Percentiles rank a stretch among this genome's conserved stretches.
These are phyloP conservation scores for Pampus argenteus DNA, from an alignment of 2,797 vertebrate species.

Conservation along the genomic window DNA sequence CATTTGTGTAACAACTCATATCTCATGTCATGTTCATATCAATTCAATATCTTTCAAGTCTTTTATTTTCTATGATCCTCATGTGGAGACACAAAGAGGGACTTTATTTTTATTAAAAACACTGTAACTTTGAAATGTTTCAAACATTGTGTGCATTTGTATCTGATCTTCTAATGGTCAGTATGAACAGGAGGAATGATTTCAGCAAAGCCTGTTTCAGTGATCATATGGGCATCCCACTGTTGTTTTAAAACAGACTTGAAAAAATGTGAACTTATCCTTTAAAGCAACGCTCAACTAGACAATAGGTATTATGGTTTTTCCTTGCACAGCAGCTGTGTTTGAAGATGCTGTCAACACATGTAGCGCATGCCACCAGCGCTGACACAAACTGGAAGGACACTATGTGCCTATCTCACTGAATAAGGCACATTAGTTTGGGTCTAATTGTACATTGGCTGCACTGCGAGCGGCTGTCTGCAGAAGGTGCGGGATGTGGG, in stretches of 20 bases:
- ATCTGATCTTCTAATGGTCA: too few relatives aligned
- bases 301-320: background rate
- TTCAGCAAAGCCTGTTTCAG: too few relatives aligned
- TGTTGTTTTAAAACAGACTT: too few relatives aligned
- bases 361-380: background rate
- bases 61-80: background rate
- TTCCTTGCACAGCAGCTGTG: background rate
- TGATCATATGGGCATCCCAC: too few relatives aligned
- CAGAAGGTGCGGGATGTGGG: constrained; percentile 13
- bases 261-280: too few relatives aligned
- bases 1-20: too few relatives aligned
- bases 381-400: background rate
- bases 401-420: background rate
- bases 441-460: constrained; percentile 12
- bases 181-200: too few relatives aligned
- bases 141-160: too few relatives aligned
- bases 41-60: too few relatives aligned
- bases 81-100: too few relatives aligned
- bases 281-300: background rate
- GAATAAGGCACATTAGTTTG: constrained; percentile 11
- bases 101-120: too few relatives aligned
- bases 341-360: background rate
- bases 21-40: background rate
- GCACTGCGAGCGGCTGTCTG: background rate
- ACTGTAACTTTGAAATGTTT: too few relatives aligned